Conservation (phyloP, 2,113 vertebrate species). For the Labeo rohita region DNA sequence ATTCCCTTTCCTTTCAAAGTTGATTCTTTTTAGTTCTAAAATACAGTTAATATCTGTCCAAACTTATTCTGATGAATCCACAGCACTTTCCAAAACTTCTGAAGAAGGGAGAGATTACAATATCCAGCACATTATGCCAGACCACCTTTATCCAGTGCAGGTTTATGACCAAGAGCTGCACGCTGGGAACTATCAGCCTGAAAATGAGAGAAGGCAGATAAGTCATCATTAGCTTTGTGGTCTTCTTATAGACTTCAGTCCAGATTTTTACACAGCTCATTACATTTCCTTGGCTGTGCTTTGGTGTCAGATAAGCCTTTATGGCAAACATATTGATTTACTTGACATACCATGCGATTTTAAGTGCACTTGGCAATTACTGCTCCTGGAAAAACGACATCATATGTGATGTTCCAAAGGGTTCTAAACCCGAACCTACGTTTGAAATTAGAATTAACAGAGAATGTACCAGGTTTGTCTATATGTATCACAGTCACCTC, state of each 20-base stretch:
- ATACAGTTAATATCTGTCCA: conserved; percentile 48
- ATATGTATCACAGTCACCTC: background rate
- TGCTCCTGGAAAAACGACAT: background rate
- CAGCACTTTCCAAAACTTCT: conserved; percentile 64
- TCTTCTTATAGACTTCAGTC: background rate
- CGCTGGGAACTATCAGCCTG: conserved; percentile 69
- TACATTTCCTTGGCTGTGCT: background rate
- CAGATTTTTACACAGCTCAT: background rate
- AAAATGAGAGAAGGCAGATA: conserved; percentile 31
- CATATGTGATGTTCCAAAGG: background rate
- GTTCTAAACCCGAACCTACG: background rate
- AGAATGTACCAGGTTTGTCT: background rate
- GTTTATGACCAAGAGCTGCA: conserved; percentile 70
- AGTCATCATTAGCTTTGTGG: background rate
- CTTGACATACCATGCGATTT: background rate
- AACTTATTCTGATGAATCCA: conserved; percentile 55
- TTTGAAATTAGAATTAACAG: background rate
- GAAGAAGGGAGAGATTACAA: conserved; percentile 62
- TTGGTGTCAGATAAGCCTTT: background rate
- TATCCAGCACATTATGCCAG: conserved; percentile 67
- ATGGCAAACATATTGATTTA: background rate
- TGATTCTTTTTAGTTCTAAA: background rate
- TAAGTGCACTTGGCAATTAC: background rate
- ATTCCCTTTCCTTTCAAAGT: background rate
- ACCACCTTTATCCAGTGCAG: conserved; percentile 68